A percentile compares a stretch with the other conserved stretches of the same genome.
Conservation (phyloP, 2,113 vertebrate genomes). For the Drymodes brunneopygia region DNA sequence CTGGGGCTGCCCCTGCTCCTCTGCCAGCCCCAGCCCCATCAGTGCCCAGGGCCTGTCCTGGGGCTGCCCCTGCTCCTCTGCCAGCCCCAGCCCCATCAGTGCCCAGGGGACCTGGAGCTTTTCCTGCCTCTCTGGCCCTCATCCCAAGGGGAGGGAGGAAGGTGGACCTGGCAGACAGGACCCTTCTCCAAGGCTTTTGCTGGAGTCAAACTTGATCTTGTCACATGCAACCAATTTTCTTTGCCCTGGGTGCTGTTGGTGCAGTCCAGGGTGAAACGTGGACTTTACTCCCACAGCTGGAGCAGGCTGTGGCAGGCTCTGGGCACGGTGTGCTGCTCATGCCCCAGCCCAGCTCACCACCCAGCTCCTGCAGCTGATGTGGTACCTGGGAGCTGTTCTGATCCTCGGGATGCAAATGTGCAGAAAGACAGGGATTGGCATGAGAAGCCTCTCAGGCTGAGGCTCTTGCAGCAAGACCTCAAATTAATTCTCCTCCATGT, state of each 20-base stretch:
- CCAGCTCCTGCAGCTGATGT: neutral
- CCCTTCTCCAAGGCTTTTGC: neutral
- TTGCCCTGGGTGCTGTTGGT: neutral
- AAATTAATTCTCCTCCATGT: conserved; percentile 33
- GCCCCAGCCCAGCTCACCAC: neutral
- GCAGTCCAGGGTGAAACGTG: neutral
- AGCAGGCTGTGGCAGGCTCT: neutral
- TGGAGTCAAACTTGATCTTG: neutral
- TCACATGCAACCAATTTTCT: accelerated
- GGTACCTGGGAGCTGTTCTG: neutral
- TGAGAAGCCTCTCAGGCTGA: conserved; percentile 10
- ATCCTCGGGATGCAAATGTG: neutral
- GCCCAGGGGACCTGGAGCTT: accelerated
- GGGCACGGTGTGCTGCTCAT: accelerated
- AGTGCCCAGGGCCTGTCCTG: accelerated
- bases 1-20: no score
- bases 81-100: accelerated
- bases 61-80: neutral
- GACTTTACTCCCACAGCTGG: accelerated
- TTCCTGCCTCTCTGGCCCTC: neutral
- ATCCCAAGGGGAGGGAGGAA: neutral
- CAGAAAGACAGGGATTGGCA: neutral
- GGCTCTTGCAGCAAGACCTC: neutral
- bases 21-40: accelerated
- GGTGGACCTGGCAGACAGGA: neutral